A percentile compares a stretch with the other conserved stretches of the same genome.
phyloP scores from a whole-genome alignment of 2,113 vertebrate genomes.

The Tupaia chinensis region DNA sequence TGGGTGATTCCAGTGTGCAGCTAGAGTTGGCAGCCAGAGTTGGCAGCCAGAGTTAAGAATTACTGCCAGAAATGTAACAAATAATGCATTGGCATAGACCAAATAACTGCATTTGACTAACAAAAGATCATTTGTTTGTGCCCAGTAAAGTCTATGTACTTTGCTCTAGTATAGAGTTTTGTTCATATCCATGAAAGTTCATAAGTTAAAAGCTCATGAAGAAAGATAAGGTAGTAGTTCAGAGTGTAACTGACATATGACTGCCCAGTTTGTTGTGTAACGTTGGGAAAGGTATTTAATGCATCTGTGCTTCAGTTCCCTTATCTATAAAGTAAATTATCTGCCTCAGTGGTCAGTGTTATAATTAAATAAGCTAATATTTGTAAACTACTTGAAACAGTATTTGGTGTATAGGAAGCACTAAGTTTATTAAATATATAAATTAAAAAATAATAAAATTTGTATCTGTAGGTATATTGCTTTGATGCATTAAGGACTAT shows the following conservation, averaged over 20 bases:
- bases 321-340: constrained; percentile 44
- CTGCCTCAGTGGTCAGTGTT: neutral
- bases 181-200: constrained; percentile 14
- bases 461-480: neutral
- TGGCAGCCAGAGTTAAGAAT: constrained; percentile 50
- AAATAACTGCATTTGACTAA: constrained; percentile 55
- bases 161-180: constrained; percentile 31
- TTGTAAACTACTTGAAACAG: constrained; percentile 31
- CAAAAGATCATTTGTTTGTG: constrained; percentile 50
- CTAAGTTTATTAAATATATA: neutral
- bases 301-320: neutral
- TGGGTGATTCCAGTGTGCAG: constrained; percentile 1
- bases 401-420: neutral
- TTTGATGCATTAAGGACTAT: neutral
- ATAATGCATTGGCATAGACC: constrained; percentile 36
- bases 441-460: neutral
- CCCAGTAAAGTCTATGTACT: neutral
- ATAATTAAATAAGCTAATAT: constrained; percentile 42
- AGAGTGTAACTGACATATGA: neutral
- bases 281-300: constrained; percentile 43
- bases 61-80: constrained; percentile 47
- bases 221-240: neutral
- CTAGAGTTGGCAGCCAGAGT: constrained; percentile 38
- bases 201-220: constrained; percentile 57
- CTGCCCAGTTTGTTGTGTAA: constrained; percentile 22